These are phyloP conservation scores for Mormyrus lacerda DNA, from an alignment of 2,113 vertebrate genomes.

Conservation along the genomic window DNA sequence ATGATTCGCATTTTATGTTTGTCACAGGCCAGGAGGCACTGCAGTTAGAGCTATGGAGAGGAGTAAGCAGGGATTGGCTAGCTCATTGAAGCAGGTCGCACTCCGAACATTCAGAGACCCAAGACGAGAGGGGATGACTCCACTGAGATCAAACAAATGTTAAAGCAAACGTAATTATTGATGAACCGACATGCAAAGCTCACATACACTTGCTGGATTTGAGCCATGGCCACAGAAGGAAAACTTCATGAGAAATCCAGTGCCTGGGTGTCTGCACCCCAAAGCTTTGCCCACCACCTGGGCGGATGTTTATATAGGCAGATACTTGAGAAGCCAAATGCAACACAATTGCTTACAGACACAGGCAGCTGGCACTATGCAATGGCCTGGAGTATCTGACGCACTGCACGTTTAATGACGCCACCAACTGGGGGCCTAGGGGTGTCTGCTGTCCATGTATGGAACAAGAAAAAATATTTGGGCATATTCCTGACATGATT, in stretches of 20 bases:
- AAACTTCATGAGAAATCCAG: neutral
- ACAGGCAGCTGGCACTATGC: neutral
- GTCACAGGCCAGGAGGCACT: neutral
- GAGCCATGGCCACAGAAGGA: too few relatives aligned
- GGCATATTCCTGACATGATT: neutral
- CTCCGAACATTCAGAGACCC: neutral
- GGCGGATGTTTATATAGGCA: neutral
- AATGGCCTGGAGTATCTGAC: neutral
- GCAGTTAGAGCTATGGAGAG: neutral
- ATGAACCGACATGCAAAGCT: neutral
- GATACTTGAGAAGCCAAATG: neutral
- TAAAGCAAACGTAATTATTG: neutral
- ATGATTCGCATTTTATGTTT: slow-evolving; percentile 1
- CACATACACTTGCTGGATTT: neutral
- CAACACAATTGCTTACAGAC: neutral
- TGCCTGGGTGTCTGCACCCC: neutral
- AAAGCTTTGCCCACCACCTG: neutral
- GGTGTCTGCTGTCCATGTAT: neutral
- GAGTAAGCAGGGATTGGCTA: neutral
- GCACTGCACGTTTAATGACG: neutral
- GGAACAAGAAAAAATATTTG: neutral
- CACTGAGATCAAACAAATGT: neutral
- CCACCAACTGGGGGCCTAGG: neutral
- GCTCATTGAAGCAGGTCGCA: neutral
- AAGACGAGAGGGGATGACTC: neutral